Evolutionary conservation across 2,113 vertebrate species (phyloP), one percentile per base, ranked within the genome.

Genomic region (Synchiropus splendidus): DNA sequence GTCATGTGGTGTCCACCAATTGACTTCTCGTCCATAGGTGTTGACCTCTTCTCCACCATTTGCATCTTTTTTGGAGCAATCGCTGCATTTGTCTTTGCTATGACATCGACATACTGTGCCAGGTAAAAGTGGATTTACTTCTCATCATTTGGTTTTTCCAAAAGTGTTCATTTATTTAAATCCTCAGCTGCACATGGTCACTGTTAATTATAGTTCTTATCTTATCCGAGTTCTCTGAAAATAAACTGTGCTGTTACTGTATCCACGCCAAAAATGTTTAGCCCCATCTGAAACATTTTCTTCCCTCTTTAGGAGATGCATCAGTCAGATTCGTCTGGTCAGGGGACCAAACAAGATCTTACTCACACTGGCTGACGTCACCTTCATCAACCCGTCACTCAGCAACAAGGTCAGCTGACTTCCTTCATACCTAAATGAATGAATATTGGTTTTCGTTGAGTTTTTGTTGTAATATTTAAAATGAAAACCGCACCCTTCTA

Each of bases 311-410:
- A 89, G 87, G 57, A 79, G 81, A 41, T 82, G 75, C 18, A 58
- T 88, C 51, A 66, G 31, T 54, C 78, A 83, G 55, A 77, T 86
- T 12, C 69, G 66, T 30, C 36, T 84, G 70, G 45, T 88, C 31
- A 65, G 51, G 14, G 84, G 85, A n/a, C 82, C 82, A 4, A 78
- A 84, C 70, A 86, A 80, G 70, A 86, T 88, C 54, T 31, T 84
- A 13, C 70, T 89, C 46, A 87, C 83, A 36, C 60, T 86, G 48
- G 63, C 46, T 4, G 80, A 89, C 13, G 81, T 89, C 42, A 87
- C 83, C 0, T 89, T 89, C 30, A 87, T 89, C 36, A 85, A 84
- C 54, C 86, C 86, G 1, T 86, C 83, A 0, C 68, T 89, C 1
- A 88, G 86, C 67, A 80, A 82, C 57, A 87, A 85, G 85, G 87